A percentile compares a stretch with the other conserved stretches of the same genome.
Conservation (phyloP, 2,797 vertebrate genomes). For the Gila robusta region DNA sequence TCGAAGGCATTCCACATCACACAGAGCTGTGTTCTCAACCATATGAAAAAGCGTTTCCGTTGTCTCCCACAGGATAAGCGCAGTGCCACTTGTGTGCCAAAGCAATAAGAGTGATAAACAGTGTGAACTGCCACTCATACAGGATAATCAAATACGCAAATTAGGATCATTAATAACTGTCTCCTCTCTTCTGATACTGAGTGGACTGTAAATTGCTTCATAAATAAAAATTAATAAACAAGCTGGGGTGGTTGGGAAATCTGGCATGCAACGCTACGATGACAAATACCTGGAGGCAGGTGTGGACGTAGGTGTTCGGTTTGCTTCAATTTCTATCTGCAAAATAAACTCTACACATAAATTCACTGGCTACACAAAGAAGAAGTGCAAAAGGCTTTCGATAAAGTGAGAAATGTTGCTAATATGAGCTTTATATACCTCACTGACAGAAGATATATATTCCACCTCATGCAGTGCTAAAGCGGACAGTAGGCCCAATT, state of each 20-base stretch:
- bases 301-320: constrained; percentile 20
- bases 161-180: constrained; percentile 52
- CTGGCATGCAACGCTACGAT: constrained; percentile 20
- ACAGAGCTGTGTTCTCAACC: neutral
- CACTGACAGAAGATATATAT: constrained; percentile 33
- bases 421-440: neutral
- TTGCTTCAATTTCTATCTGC: neutral
- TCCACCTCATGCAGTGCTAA: constrained; percentile 20
- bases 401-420: constrained; percentile 12
- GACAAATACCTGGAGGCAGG: constrained; percentile 51
- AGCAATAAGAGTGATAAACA: constrained; percentile 43
- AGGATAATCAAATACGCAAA: constrained; percentile 67
- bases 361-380: neutral
- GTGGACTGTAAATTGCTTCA: constrained; percentile 39
- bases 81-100: constrained; percentile 44
- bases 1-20: neutral
- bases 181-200: constrained; percentile 45
- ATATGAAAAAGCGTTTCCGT: neutral
- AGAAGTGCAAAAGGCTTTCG: constrained; percentile 1
- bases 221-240: constrained; percentile 44
- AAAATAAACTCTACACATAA: neutral
- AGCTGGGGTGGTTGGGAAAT: neutral
- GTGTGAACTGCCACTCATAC: constrained; percentile 42
- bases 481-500: constrained; percentile 47
- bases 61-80: constrained; percentile 11